Conservation (phyloP, 2,113 vertebrate species). For the Bettongia penicillata region DNA sequence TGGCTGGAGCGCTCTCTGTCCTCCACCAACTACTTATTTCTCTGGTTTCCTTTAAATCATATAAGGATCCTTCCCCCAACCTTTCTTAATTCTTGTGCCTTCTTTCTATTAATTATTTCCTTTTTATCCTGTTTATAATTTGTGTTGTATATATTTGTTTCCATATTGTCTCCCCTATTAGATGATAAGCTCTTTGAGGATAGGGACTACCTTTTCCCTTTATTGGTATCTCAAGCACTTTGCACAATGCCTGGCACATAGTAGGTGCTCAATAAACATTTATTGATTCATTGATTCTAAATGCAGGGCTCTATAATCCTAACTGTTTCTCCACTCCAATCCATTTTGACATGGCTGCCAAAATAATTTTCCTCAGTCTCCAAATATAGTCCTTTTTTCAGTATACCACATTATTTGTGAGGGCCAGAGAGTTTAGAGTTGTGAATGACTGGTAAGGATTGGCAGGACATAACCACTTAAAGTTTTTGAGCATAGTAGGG, state of each 20-base stretch:
- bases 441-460: too few species aligned
- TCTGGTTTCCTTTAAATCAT: neutral
- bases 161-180: neutral
- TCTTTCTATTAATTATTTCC: neutral
- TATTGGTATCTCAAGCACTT: neutral
- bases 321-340: neutral
- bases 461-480: too few species aligned
- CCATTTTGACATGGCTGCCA: neutral
- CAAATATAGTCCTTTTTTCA: neutral
- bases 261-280: neutral
- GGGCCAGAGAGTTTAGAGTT: neutral
- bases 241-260: neutral
- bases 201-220: neutral
- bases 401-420: neutral
- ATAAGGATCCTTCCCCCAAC: neutral
- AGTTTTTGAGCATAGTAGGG: neutral
- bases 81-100: neutral
- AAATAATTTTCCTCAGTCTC: neutral
- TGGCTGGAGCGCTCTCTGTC: too few species aligned
- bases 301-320: neutral
- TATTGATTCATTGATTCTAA: neutral
- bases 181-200: neutral
- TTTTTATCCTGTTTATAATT: neutral
- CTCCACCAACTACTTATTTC: neutral
- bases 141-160: neutral